These are phyloP conservation scores for Neolamprologus caudopunctatus DNA, from an alignment of 2,113 vertebrate species.

Conservation along the genomic window DNA sequence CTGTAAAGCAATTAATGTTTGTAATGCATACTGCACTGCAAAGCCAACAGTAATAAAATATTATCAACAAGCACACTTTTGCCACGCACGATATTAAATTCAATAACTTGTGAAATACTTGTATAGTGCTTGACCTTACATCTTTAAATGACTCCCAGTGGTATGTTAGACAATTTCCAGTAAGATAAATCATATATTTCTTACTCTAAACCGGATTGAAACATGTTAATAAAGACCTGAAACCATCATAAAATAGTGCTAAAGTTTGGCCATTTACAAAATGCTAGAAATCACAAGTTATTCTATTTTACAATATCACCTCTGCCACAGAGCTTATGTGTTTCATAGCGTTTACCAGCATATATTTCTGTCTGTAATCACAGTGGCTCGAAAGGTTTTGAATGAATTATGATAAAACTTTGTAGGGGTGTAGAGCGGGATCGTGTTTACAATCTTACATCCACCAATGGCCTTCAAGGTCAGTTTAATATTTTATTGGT, in stretches of 20 bases:
- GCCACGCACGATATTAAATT: background rate
- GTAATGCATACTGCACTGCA: conserved; percentile 20
- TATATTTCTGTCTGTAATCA: background rate
- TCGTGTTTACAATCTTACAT: background rate
- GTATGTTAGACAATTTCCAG: background rate
- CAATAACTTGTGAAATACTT: background rate
- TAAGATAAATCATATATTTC: background rate
- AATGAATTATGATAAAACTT: background rate
- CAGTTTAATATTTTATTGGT: background rate
- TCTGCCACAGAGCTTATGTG: background rate
- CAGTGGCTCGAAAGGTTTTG: accelerated
- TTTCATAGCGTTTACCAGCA: background rate
- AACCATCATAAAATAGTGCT: background rate
- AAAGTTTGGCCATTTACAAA: background rate
- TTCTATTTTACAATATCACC: background rate
- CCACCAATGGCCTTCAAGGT: background rate
- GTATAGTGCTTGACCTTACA: background rate
- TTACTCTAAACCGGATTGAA: background rate
- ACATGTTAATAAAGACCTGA: background rate
- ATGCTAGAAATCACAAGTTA: background rate
- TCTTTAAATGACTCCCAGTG: background rate
- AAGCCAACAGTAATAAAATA: conserved; percentile 19
- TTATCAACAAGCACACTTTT: background rate
- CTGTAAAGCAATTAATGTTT: conserved; percentile 50
- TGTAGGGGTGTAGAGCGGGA: background rate